phyloP scores from a whole-genome alignment of 2,113 vertebrate genomes.

The Scytalopus superciliaris region DNA sequence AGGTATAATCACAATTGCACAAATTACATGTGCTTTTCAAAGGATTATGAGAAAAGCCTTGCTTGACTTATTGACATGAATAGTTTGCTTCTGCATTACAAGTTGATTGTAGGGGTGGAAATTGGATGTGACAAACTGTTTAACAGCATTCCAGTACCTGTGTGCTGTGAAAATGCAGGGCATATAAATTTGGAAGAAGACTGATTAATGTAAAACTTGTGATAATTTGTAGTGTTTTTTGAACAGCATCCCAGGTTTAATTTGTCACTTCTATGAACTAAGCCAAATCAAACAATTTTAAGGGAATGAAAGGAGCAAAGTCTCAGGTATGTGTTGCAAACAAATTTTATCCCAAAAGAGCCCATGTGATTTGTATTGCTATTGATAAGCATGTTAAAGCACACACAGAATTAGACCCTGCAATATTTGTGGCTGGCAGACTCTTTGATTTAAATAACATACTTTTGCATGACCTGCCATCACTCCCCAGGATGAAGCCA shows the following conservation, averaged over 20 bases:
- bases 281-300: not conserved
- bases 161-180: not conserved
- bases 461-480: slow-evolving; percentile 97
- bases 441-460: slow-evolving; percentile 69
- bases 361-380: not conserved
- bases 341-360: not conserved
- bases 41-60: not conserved
- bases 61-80: not conserved
- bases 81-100: not conserved
- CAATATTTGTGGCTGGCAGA: not conserved
- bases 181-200: not conserved
- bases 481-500: slow-evolving; percentile 87
- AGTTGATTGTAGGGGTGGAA: not conserved
- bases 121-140: not conserved
- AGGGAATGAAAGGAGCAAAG: not conserved
- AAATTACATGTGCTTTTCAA: not conserved
- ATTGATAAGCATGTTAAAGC: not conserved
- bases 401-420: not conserved
- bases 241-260: not conserved
- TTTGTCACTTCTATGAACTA: not conserved
- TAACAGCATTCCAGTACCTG: not conserved
- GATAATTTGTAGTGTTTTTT: not conserved
- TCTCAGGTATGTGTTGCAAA: accelerated
- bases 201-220: not conserved
- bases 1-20: not conserved